A percentile compares a stretch with the other conserved stretches of the same genome.
These are phyloP conservation scores for Cyprinodon brontotheroides DNA, from an alignment of 2,113 vertebrate species.

Conservation along the genomic window DNA sequence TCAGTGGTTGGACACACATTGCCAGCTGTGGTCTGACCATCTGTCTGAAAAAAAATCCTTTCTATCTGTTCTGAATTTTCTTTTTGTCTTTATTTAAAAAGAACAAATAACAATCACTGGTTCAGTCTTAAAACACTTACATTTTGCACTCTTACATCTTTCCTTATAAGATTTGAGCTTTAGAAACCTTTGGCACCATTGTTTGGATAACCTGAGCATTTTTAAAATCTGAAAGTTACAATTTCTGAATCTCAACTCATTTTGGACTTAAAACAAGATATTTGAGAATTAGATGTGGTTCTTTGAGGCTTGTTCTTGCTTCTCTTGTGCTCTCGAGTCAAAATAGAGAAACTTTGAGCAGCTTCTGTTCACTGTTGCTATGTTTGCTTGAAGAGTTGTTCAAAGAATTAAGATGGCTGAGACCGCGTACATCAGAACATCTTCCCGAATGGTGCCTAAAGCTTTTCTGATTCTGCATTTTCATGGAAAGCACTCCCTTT, in stretches of 20 bases:
- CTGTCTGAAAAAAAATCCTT: slow-evolving; percentile 5
- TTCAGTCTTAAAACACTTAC: not conserved
- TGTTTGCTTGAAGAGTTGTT: not conserved
- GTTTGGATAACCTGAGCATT: too few relatives aligned
- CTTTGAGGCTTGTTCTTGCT: too few relatives aligned
- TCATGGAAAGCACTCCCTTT: not conserved
- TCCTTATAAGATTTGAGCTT: slow-evolving; percentile 15
- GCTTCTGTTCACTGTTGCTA: not conserved
- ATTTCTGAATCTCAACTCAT: too few relatives aligned
- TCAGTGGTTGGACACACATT: slow-evolving; percentile 39
- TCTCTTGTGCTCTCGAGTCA: not conserved
- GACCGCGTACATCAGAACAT: not conserved
- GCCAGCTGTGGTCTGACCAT: slow-evolving; percentile 37
- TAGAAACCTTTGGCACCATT: slow-evolving; percentile 19
- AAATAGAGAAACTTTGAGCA: not conserved
- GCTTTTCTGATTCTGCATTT: not conserved
- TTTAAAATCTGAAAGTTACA: too few relatives aligned
- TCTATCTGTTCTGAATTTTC: not conserved
- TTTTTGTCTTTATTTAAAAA: not conserved
- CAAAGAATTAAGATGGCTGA: not conserved
- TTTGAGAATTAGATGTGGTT: not conserved
- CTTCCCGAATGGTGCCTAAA: not conserved
- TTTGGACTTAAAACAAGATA: not conserved
- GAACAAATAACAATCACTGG: not conserved
- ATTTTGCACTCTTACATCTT: not conserved